Percentiles rank a stretch among this genome's conserved stretches.
Conservation (phyloP, 2,888 invertebrate species). For the Dicycla oo region DNA sequence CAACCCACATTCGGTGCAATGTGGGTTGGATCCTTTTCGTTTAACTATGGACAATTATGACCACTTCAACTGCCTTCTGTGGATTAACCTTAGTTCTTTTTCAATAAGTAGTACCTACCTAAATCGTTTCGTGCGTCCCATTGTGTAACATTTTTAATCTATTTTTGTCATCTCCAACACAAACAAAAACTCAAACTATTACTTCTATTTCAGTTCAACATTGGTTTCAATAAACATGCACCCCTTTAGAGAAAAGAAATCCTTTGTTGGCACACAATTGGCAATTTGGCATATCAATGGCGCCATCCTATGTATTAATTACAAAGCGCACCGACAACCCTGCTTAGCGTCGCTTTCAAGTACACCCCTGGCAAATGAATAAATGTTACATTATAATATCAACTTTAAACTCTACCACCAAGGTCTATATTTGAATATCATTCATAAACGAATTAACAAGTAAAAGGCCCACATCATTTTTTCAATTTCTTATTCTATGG, state of each 20-base stretch:
- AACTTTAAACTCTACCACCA: slow-evolving; percentile 58
- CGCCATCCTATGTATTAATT: slow-evolving; percentile 87
- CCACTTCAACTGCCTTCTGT: not conserved
- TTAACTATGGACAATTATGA: no score
- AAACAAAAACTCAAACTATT: slow-evolving; percentile 43
- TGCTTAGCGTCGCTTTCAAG: slow-evolving; percentile 82
- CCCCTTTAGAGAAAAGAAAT: slow-evolving; percentile 60
- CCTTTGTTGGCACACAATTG: slow-evolving; percentile 77
- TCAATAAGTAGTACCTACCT: not conserved
- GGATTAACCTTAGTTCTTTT: not conserved
- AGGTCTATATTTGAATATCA: slow-evolving; percentile 66
- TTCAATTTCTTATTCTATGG: slow-evolving; percentile 61
- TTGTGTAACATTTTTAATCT: slow-evolving; percentile 29
- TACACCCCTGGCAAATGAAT: slow-evolving; percentile 79
- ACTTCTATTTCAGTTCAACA: slow-evolving; percentile 45
- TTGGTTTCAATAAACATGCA: slow-evolving; percentile 58
- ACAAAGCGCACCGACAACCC: slow-evolving; percentile 85
- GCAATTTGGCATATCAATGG: slow-evolving; percentile 87
- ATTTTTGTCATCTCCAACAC: slow-evolving; percentile 5
- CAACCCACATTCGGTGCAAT: no score
- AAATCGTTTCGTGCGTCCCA: not conserved
- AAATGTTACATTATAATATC: slow-evolving; percentile 51
- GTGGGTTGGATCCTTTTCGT: no score
- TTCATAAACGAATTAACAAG: slow-evolving; percentile 78
- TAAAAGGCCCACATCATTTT: slow-evolving; percentile 71